These are phyloP conservation scores for Tapera naevia DNA, from an alignment of 2,797 vertebrate genomes.

Conservation along the genomic window DNA sequence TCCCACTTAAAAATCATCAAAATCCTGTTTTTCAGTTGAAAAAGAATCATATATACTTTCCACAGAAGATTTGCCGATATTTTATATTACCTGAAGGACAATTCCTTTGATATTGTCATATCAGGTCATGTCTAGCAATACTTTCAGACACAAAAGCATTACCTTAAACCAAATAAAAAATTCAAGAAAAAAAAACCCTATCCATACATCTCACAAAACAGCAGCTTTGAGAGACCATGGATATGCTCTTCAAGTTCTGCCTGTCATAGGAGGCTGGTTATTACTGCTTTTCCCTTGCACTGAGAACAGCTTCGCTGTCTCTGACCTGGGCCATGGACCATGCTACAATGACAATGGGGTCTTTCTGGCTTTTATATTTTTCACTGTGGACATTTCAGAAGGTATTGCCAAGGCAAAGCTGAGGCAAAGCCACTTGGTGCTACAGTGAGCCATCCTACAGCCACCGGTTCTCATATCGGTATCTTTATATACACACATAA, in stretches of 20 bases:
- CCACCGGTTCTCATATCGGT: background rate
- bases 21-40: background rate
- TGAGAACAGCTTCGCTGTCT: background rate
- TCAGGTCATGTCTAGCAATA: background rate
- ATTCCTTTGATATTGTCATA: background rate
- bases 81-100: background rate
- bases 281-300: background rate
- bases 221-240: background rate
- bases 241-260: background rate
- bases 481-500: background rate
- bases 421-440: background rate
- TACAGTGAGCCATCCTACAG: background rate
- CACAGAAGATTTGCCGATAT: background rate
- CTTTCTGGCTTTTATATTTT: background rate
- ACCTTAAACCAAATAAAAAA: background rate
- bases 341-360: background rate
- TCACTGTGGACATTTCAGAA: background rate
- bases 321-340: background rate
- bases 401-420: background rate
- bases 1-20: background rate
- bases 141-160: background rate
- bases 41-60: background rate
- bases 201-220: background rate
- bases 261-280: background rate
- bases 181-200: rapidly evolving